These are phyloP conservation scores for Eclectus roratus DNA, from an alignment of 2,113 vertebrate species.

Conservation along the genomic window DNA sequence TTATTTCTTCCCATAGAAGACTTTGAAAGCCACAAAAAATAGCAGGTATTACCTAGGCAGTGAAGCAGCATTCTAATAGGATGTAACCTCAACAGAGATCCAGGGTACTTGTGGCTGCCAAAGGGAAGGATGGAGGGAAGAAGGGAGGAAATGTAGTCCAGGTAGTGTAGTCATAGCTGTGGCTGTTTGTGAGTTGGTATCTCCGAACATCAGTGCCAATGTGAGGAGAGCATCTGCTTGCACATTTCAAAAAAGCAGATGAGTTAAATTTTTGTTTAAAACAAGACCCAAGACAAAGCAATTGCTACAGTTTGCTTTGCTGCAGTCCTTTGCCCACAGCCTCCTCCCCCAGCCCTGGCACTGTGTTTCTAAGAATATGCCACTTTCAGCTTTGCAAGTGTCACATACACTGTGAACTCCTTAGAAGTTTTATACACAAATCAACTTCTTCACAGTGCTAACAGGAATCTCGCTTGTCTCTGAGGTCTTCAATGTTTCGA, in stretches of 20 bases:
- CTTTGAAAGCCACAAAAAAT: not conserved
- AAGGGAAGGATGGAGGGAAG: not conserved
- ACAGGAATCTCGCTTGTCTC: not conserved
- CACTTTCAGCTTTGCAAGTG: not conserved
- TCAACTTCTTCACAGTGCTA: not conserved
- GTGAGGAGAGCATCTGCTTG: not conserved
- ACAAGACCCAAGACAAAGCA: not conserved
- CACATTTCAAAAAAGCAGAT: not conserved
- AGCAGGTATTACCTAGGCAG: not conserved
- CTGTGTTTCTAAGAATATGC: slow-evolving; percentile 6
- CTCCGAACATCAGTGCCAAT: not conserved
- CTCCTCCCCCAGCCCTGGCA: not conserved
- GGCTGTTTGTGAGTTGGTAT: not conserved
- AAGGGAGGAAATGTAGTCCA: not conserved
- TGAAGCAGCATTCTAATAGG: not conserved
- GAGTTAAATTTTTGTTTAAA: not conserved
- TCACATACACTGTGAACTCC: not conserved
- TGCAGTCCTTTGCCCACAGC: not conserved
- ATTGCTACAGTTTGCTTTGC: not conserved
- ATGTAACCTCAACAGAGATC: not conserved
- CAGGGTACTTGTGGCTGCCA: not conserved
- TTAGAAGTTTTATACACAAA: not conserved
- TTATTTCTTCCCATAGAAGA: not conserved
- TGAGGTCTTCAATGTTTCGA: not conserved
- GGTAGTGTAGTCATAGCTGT: not conserved